phyloP scores from a whole-genome alignment of 1,140 invertebrate genomes.

The Pachypeltis micranthus region DNA sequence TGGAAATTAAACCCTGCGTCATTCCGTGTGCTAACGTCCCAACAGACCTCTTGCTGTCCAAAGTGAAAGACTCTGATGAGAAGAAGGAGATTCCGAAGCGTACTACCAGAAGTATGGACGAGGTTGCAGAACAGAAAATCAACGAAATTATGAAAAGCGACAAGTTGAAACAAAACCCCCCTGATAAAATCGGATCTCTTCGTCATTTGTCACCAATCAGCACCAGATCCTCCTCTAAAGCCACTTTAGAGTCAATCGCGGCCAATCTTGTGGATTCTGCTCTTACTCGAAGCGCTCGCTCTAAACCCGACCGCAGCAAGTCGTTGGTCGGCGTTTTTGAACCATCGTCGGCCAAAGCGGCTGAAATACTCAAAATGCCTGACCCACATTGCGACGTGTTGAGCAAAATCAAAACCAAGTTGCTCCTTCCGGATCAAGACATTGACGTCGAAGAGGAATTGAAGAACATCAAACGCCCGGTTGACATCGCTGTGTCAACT shows the following conservation, averaged over 20 bases:
- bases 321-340: slow-evolving; percentile 28
- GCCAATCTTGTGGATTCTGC: neutral
- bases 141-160: neutral
- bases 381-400: neutral
- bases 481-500: neutral
- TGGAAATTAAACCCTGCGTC: neutral
- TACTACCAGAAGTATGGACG: slow-evolving; percentile 1
- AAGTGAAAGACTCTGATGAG: neutral
- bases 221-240: slow-evolving; percentile 18
- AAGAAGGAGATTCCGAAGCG: neutral
- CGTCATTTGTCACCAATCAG: slow-evolving; percentile 7
- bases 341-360: slow-evolving; percentile 18
- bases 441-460: slow-evolving; percentile 8
- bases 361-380: slow-evolving; percentile 1
- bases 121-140: neutral
- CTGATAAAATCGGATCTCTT: neutral
- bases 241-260: neutral
- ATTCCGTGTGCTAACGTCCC: neutral
- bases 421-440: neutral
- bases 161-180: slow-evolving; percentile 1
- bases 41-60: too few species aligned
- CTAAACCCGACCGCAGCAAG: slow-evolving; percentile 24
- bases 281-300: slow-evolving; percentile 6
- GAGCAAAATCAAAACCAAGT: slow-evolving; percentile 4
- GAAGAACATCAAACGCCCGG: slow-evolving; percentile 8